These are phyloP conservation scores for Babylonia areolata DNA, from an alignment of 1,140 invertebrate species.

Conservation along the genomic window DNA sequence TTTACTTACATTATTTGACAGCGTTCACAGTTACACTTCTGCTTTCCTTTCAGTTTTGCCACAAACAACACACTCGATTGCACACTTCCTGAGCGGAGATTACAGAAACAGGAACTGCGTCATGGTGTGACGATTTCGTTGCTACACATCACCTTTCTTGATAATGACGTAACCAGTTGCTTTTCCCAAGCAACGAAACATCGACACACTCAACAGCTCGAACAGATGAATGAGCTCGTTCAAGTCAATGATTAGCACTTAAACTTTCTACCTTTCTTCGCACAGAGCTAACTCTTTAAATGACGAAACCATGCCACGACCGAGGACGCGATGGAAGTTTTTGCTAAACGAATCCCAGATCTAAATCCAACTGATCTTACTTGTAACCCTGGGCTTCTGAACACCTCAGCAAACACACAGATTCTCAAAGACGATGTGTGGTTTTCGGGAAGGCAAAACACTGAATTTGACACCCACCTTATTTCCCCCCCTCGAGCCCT, in stretches of 20 bases:
- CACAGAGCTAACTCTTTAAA: not conserved
- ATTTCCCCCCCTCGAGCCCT: not conserved
- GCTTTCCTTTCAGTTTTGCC: no score
- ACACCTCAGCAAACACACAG: not conserved
- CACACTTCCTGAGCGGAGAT: no score
- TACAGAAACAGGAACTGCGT: not conserved
- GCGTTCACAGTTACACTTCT: no score
- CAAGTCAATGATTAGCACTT: not conserved
- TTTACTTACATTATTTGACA: no score
- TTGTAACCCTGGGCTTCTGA: not conserved
- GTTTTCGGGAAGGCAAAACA: conserved; percentile 8
- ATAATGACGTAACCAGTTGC: not conserved
- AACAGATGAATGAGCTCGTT: conserved; percentile 9
- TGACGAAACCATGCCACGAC: conserved; percentile 38
- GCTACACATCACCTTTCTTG: not conserved
- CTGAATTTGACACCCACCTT: not conserved
- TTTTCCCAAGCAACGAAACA: conserved; percentile 15
- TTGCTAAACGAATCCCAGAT: conserved; percentile 19
- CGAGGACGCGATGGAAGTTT: conserved; percentile 38
- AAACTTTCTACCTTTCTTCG: not conserved
- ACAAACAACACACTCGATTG: no score
- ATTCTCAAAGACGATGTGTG: conserved; percentile 36
- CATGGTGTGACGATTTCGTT: not conserved
- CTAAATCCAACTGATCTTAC: conserved; percentile 25
- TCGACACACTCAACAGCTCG: not conserved